Evolutionary conservation across 2,888 invertebrate species (phyloP).

Genomic region (Orchesellides sinensis): DNA sequence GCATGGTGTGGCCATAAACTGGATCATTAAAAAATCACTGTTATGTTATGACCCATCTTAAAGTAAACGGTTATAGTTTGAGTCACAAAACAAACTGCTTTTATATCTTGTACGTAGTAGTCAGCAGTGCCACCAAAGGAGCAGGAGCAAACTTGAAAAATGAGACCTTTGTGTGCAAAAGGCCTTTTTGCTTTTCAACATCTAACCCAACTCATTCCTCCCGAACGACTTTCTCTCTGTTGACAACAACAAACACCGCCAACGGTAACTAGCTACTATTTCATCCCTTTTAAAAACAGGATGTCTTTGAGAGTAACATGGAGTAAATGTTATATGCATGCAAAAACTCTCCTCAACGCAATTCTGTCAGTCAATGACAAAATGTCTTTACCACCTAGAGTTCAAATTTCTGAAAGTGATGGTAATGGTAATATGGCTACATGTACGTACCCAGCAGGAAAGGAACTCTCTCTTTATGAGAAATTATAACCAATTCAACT

Average conservation of each 20-base stretch:
- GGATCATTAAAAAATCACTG: conserved; percentile 75
- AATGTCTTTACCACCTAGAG: not conserved
- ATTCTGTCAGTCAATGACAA: conserved; percentile 25
- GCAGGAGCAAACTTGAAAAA: not conserved
- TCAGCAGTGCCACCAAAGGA: not conserved
- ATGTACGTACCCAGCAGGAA: not conserved
- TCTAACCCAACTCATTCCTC: not conserved
- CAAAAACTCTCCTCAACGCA: no score
- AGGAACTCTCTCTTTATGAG: not conserved
- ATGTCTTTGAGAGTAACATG: not conserved
- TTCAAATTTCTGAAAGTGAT: not conserved
- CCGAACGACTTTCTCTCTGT: no score
- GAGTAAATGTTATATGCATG: no score
- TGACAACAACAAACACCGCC: not conserved
- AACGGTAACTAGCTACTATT: not conserved
- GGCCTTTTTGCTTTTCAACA: not conserved
- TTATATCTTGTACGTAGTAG: conserved; percentile 19
- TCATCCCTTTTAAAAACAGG: not conserved
- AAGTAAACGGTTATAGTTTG: conserved; percentile 67
- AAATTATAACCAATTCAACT: no score
- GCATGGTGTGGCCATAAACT: conserved; percentile 91
- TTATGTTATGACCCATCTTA: conserved; percentile 70
- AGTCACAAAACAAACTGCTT: conserved; percentile 67
- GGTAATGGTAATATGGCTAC: no score
- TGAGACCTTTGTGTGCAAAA: not conserved